phyloP scores from a whole-genome alignment of 2,797 vertebrate species.

The Chaunax sp. region DNA sequence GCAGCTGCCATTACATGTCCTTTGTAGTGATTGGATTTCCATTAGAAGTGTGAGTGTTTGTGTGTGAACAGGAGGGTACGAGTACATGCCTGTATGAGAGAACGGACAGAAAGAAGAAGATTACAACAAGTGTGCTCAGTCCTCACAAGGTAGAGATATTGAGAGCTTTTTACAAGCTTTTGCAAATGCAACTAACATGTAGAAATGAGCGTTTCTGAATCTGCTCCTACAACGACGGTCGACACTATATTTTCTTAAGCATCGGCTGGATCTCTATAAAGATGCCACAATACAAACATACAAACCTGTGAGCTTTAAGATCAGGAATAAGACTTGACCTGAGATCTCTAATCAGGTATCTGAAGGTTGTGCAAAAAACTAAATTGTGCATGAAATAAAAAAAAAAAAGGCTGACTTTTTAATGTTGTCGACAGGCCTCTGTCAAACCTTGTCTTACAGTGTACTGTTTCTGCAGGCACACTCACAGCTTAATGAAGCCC shows the following conservation, averaged over 20 bases:
- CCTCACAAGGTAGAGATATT: slow-evolving; percentile 14
- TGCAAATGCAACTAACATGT: slow-evolving; percentile 32
- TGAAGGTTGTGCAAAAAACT: no score
- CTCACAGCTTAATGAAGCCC: no score
- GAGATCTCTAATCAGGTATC: background rate
- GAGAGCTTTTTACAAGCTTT: slow-evolving; percentile 12
- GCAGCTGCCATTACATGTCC: background rate
- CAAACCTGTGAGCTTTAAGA: slow-evolving; percentile 28
- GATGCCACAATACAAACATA: slow-evolving; percentile 24
- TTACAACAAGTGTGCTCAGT: background rate
- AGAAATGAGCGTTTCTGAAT: slow-evolving; percentile 26
- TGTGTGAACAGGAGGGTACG: background rate
- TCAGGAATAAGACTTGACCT: slow-evolving; percentile 27
- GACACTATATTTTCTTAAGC: slow-evolving; percentile 9
- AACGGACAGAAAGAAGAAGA: background rate
- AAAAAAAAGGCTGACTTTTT: slow-evolving; percentile 10
- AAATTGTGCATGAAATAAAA: no score
- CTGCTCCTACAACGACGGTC: slow-evolving; percentile 6
- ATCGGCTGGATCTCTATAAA: slow-evolving; percentile 27
- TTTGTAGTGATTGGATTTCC: slow-evolving; percentile 10
- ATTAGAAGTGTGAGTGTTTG: slow-evolving; percentile 10
- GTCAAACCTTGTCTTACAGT: no score
- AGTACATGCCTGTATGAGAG: background rate
- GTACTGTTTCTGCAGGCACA: no score
- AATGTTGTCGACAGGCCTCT: no score